Conservation (phyloP, 2,888 invertebrate genomes). For the Chydorus sphaericus region DNA sequence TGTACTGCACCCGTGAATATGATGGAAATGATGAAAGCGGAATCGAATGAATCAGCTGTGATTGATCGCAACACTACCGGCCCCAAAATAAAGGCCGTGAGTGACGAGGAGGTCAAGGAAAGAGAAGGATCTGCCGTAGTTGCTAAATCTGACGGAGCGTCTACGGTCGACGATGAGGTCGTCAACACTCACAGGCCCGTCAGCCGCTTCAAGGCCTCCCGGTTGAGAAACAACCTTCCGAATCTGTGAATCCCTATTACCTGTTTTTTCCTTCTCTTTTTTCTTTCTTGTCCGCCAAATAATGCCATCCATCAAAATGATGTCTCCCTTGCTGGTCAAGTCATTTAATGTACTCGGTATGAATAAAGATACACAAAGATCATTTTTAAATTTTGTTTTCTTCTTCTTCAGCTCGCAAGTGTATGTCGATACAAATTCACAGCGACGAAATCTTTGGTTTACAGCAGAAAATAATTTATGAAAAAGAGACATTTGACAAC, state of each 20-base stretch:
- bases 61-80: neutral
- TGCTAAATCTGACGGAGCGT: neutral
- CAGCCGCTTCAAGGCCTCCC: slow-evolving; percentile 14
- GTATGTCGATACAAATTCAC: too few species aligned
- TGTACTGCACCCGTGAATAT: slow-evolving; percentile 9
- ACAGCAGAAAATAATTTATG: too few species aligned
- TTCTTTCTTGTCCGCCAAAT: too few species aligned
- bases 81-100: neutral
- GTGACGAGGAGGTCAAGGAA: slow-evolving; percentile 5
- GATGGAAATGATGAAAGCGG: too few species aligned
- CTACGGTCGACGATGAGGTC: neutral
- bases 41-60: too few species aligned
- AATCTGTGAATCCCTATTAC: neutral
- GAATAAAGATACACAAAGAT: too few species aligned
- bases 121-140: neutral
- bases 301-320: neutral
- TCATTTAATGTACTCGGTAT: too few species aligned
- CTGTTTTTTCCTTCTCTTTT: neutral
- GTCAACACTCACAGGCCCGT: slow-evolving; percentile 9
- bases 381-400: too few species aligned
- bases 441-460: too few species aligned
- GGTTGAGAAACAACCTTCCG: slow-evolving; percentile 4
- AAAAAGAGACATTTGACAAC: too few species aligned
- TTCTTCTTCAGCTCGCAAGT: too few species aligned
- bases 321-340: too few species aligned